Conservation (phyloP, 2,888 invertebrate genomes). For the Drosophila parthenogenetica region DNA sequence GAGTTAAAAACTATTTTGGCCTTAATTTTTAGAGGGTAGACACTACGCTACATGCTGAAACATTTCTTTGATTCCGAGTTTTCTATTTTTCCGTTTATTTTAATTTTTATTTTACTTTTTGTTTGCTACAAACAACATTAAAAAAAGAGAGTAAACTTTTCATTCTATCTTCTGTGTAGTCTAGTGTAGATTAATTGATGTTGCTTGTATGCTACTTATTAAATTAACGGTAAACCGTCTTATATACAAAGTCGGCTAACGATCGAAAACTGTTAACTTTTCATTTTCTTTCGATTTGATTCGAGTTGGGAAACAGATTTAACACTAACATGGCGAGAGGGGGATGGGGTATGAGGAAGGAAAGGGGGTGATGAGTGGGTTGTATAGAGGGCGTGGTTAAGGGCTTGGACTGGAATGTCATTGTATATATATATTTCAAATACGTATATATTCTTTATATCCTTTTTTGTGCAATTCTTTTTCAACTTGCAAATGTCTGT, state of each 20-base stretch:
- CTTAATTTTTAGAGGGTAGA: constrained; percentile 59
- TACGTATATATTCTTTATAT: background rate
- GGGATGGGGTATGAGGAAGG: background rate
- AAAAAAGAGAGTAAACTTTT: constrained; percentile 23
- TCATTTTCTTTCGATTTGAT: background rate
- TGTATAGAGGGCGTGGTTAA: background rate
- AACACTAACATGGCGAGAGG: background rate
- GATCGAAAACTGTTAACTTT: constrained; percentile 18
- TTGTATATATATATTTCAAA: background rate
- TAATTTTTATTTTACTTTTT: background rate
- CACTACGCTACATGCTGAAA: constrained; percentile 57
- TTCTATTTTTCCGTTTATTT: constrained; percentile 2
- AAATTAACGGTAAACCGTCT: constrained; percentile 46
- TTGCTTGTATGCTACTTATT: constrained; percentile 54
- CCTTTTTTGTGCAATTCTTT: constrained; percentile 34
- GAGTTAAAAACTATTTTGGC: constrained; percentile 75
- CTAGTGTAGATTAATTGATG: constrained; percentile 31
- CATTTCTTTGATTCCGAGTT: constrained; percentile 24
- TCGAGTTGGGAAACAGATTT: background rate
- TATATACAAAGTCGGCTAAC: constrained; percentile 49
- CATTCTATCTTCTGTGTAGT: constrained; percentile 1
- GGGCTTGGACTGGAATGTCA: background rate
- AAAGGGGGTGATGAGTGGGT: too few species aligned
- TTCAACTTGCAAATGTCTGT: constrained; percentile 18
- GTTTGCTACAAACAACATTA: constrained; percentile 32